phyloP scores from a whole-genome alignment of 1,140 invertebrate species.

The Ceratina australensis region DNA sequence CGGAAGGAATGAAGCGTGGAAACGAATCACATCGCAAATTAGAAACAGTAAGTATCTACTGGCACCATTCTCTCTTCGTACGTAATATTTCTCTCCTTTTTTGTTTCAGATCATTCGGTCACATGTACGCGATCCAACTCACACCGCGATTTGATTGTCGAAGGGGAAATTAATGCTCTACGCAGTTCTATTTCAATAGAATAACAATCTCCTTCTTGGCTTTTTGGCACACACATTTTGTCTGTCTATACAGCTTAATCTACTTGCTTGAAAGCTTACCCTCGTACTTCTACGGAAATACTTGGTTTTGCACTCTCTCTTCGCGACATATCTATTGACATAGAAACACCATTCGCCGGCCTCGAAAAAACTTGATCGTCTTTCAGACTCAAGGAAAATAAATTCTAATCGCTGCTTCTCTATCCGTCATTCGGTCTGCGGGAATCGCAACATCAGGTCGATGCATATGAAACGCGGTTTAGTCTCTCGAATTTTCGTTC shows the following conservation, averaged over 20 bases:
- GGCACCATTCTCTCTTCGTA: too few relatives aligned
- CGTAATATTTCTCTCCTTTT: neutral
- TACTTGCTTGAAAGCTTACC: slow-evolving; percentile 9
- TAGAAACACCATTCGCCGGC: slow-evolving; percentile 19
- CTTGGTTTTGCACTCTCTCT: neutral
- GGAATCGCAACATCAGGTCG: too few relatives aligned
- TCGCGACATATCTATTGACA: neutral
- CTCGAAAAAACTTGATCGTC: neutral
- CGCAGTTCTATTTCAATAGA: slow-evolving; percentile 2
- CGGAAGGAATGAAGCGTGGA: neutral
- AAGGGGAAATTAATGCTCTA: slow-evolving; percentile 23
- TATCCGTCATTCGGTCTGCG: too few relatives aligned
- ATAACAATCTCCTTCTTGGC: neutral
- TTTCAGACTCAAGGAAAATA: too few relatives aligned
- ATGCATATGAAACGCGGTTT: too few relatives aligned
- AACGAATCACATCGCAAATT: slow-evolving; percentile 20
- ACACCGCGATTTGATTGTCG: slow-evolving; percentile 52
- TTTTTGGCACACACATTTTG: slow-evolving; percentile 46
- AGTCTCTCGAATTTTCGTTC: too few relatives aligned
- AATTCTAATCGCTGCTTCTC: too few relatives aligned
- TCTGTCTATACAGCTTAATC: slow-evolving; percentile 15
- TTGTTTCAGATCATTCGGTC: too few relatives aligned
- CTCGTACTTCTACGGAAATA: neutral
- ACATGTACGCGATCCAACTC: slow-evolving; percentile 28
- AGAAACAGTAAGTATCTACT: neutral